Evolutionary conservation across 1,140 invertebrate genomes (phyloP), one percentile per base, ranked within the genome.

Genomic region (Periplaneta americana): DNA sequence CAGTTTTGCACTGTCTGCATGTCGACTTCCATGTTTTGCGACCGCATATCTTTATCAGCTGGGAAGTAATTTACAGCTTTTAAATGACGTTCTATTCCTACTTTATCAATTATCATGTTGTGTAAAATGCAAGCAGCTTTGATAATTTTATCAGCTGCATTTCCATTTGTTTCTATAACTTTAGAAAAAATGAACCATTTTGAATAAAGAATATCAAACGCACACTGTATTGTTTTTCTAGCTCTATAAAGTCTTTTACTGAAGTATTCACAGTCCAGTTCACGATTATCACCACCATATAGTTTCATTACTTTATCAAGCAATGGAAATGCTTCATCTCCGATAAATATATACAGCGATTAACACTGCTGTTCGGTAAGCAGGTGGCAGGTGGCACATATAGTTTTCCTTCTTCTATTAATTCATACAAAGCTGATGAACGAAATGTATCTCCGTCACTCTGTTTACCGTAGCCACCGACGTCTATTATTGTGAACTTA

Each of bases 401-500:
- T 17, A 33, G 75, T 33, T 77, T 32, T 77, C 4, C 17, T 77
- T 77, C 33, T 22, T 77, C 32, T 34, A 77, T 22, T 18, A 33
- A 18, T 35, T 77, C 33, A 34, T 28, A 77, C 33, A 77, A 3
- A n/a, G 33, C 35, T 17, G 32, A 77, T 22, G 22, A 18, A 17
- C 35, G 33, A 33, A 77, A 77, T 10, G 36, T 80, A 9, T 22
- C 39, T 33, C 34, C 35, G 37, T 80, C 33, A 48, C 78, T 48
- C 32, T 80, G n/a, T 28, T 66, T 80, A 17, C 78, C 35, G 36
- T 80, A 35, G 18, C 32, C 78, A 35, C 88, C 86, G 74, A 88
- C 84, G 80, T 88, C 86, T 37, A 88, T 78, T 82, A 85, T 83
- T 31, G 84, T 75, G 84, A 88, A 88, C 34, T 84, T 84, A 81